Conservation (phyloP, 2,113 vertebrate genomes). For the Paralichthys olivaceus region DNA sequence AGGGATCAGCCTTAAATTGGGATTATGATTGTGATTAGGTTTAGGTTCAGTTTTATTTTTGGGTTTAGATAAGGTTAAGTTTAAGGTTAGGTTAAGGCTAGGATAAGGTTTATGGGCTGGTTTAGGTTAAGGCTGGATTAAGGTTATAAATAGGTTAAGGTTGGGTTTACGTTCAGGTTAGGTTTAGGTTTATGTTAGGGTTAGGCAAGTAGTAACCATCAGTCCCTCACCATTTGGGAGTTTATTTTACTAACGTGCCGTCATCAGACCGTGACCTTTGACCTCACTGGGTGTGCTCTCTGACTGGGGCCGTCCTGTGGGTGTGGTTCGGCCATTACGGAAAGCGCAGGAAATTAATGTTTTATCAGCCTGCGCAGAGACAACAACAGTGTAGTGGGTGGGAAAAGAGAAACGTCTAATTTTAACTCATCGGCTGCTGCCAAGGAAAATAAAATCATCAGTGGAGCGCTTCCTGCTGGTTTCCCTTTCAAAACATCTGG, state of each 20-base stretch:
- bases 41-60: neutral
- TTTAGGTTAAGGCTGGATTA: too few relatives aligned
- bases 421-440: conserved; percentile 72
- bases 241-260: conserved; percentile 56
- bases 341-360: conserved; percentile 79
- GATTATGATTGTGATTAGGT: neutral
- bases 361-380: conserved; percentile 75
- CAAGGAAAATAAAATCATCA: conserved; percentile 68
- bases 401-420: conserved; percentile 59
- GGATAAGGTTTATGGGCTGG: too few relatives aligned
- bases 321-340: conserved; percentile 61
- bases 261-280: conserved; percentile 51
- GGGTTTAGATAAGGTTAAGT: too few relatives aligned
- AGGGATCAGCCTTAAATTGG: too few relatives aligned
- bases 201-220: neutral
- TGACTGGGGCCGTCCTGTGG: conserved; percentile 57
- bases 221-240: conserved; percentile 10
- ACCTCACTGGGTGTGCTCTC: conserved; percentile 44
- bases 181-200: too few relatives aligned
- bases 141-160: too few relatives aligned
- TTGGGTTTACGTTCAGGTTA: too few relatives aligned
- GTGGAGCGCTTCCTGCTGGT: conserved; percentile 55
- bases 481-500: conserved; percentile 45
- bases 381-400: conserved; percentile 60
- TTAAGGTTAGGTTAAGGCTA: too few relatives aligned